phyloP scores from a whole-genome alignment of 2,113 vertebrate species.

The Carassius gibelio region DNA sequence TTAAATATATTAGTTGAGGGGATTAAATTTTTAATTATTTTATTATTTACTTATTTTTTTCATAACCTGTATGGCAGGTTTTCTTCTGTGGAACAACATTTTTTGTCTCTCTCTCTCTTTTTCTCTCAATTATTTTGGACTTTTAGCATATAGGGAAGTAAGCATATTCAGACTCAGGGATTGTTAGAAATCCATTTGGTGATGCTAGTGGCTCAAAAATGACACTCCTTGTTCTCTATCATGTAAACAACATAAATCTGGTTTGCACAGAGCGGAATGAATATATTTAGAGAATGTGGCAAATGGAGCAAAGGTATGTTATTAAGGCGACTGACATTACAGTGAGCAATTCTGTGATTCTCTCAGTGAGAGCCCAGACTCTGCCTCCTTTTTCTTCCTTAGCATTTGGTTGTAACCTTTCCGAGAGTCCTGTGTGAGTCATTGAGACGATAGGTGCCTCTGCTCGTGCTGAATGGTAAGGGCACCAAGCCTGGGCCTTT shows the following conservation, averaged over 20 bases:
- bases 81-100: neutral
- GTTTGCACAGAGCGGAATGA: neutral
- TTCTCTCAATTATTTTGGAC: neutral
- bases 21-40: neutral
- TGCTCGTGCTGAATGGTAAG: slow-evolving; percentile 65
- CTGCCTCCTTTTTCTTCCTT: slow-evolving; percentile 42
- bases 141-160: neutral
- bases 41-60: neutral
- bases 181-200: slow-evolving; percentile 9
- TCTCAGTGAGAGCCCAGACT: slow-evolving; percentile 26
- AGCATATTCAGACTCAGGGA: neutral
- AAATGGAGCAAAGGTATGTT: slow-evolving; percentile 33
- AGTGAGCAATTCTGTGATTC: slow-evolving; percentile 38
- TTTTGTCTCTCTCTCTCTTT: neutral
- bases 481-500: slow-evolving; percentile 62
- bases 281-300: slow-evolving; percentile 19
- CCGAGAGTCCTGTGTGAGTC: slow-evolving; percentile 56
- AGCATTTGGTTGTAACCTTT: slow-evolving; percentile 67
- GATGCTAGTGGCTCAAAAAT: neutral
- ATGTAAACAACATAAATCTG: slow-evolving; percentile 29
- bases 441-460: slow-evolving; percentile 71
- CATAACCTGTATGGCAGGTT: neutral
- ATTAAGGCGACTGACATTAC: slow-evolving; percentile 35
- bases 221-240: slow-evolving; percentile 21
- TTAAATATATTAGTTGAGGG: neutral